These are phyloP conservation scores for Vollenhovia emeryi DNA, from an alignment of 1,140 invertebrate genomes.

Conservation along the genomic window DNA sequence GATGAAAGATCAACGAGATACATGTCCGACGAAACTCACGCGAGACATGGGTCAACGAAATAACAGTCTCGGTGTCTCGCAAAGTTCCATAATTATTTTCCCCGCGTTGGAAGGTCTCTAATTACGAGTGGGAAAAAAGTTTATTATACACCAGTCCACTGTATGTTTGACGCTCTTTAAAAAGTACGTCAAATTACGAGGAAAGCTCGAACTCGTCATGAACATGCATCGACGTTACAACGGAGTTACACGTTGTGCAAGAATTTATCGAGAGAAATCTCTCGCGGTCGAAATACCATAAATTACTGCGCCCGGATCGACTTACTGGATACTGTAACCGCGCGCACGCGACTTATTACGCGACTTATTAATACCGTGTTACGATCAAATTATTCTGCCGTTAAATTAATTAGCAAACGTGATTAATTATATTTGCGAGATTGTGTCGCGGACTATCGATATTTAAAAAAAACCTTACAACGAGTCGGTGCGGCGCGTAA, in stretches of 20 bases:
- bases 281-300: background rate
- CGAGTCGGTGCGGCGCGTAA: background rate
- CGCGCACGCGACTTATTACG: background rate
- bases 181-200: background rate
- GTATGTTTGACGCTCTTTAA: background rate
- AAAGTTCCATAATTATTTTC: constrained; percentile 55
- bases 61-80: constrained; percentile 11
- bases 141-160: background rate
- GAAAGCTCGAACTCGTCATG: background rate
- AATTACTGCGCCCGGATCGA: background rate
- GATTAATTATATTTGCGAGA: constrained; percentile 22
- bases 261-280: background rate
- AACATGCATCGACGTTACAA: background rate
- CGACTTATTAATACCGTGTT: background rate
- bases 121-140: constrained; percentile 25
- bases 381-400: background rate
- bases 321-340: background rate
- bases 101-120: background rate
- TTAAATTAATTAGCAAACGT: background rate
- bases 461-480: background rate
- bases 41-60: constrained; percentile 34
- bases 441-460: background rate
- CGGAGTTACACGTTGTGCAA: background rate
- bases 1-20: constrained; percentile 47
- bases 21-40: constrained; percentile 23